These are phyloP conservation scores for Battus philenor DNA, from an alignment of 1,140 invertebrate genomes.

Conservation along the genomic window DNA sequence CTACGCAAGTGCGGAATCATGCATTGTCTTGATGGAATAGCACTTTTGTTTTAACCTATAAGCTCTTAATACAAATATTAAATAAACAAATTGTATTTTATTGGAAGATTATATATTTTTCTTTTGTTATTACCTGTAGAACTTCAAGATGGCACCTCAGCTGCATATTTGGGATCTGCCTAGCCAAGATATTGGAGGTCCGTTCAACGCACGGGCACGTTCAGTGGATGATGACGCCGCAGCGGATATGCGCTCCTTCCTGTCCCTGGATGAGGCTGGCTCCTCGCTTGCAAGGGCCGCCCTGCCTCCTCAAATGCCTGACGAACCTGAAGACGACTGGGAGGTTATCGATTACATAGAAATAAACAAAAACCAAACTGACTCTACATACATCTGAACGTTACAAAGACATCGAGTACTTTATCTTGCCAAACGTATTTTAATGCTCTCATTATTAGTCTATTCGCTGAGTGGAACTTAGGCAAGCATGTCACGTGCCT, in stretches of 20 bases:
- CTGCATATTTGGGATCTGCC: conserved; percentile 63
- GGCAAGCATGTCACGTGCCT: conserved; percentile 3
- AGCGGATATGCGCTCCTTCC: conserved; percentile 76
- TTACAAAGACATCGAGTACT: background rate
- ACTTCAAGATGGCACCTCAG: conserved; percentile 77
- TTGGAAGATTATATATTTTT: too few relatives aligned
- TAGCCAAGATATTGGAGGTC: conserved; percentile 74
- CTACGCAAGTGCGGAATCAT: too few relatives aligned
- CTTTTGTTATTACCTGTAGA: conserved; percentile 55
- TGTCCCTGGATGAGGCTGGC: conserved; percentile 77
- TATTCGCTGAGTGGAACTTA: background rate
- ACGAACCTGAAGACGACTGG: conserved; percentile 66
- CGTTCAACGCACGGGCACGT: conserved; percentile 77
- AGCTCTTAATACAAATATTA: too few relatives aligned
- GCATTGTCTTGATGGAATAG: too few relatives aligned
- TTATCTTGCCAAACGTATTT: conserved; percentile 26
- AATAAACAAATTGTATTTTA: too few relatives aligned
- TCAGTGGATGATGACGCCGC: conserved; percentile 56
- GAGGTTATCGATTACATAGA: conserved; percentile 67
- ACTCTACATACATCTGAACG: background rate
- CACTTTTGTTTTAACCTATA: too few relatives aligned
- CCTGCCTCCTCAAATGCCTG: conserved; percentile 51
- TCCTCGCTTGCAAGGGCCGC: conserved; percentile 77
- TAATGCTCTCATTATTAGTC: conserved; percentile 8
- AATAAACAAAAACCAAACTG: conserved; percentile 34